Evolutionary conservation across 2,113 vertebrate genomes (phyloP).

Genomic region (Poeciliopsis occidentalis): DNA sequence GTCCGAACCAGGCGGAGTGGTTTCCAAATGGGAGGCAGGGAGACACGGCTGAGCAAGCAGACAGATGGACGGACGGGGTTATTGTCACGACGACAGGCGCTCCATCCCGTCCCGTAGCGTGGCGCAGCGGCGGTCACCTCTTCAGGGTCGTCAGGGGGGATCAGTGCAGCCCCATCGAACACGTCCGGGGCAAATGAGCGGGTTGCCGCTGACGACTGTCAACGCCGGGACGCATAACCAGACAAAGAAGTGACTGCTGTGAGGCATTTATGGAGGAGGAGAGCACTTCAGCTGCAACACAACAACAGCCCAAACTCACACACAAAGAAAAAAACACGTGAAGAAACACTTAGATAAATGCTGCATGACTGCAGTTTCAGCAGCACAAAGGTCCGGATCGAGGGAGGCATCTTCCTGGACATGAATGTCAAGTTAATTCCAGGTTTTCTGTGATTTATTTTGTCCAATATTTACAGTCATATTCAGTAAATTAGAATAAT

Average conservation of each 20-base stretch:
- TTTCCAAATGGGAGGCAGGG: constrained; percentile 68
- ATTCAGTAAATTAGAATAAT: no score
- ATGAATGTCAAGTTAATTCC: background rate
- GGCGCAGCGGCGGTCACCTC: constrained; percentile 54
- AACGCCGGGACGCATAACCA: constrained; percentile 37
- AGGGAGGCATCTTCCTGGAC: background rate
- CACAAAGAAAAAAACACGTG: constrained; percentile 1
- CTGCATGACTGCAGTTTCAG: background rate
- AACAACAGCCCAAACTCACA: constrained; percentile 4
- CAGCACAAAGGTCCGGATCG: no score
- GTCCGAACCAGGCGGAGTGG: constrained; percentile 77
- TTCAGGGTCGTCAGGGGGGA: constrained; percentile 67
- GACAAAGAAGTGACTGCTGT: constrained; percentile 53
- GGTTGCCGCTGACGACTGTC: constrained; percentile 59
- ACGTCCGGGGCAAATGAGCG: constrained; percentile 66
- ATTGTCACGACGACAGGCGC: constrained; percentile 54
- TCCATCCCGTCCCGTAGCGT: constrained; percentile 25
- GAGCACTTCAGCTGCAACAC: constrained; percentile 26
- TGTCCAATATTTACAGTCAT: no score
- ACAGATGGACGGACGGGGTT: constrained; percentile 64
- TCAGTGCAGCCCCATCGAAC: constrained; percentile 78
- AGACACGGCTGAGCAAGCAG: constrained; percentile 72
- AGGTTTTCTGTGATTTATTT: no score
- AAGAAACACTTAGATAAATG: background rate
- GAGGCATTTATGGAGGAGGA: constrained; percentile 15